phyloP scores from a whole-genome alignment of 2,797 vertebrate genomes.

The Poeciliopsis paucimaculata region DNA sequence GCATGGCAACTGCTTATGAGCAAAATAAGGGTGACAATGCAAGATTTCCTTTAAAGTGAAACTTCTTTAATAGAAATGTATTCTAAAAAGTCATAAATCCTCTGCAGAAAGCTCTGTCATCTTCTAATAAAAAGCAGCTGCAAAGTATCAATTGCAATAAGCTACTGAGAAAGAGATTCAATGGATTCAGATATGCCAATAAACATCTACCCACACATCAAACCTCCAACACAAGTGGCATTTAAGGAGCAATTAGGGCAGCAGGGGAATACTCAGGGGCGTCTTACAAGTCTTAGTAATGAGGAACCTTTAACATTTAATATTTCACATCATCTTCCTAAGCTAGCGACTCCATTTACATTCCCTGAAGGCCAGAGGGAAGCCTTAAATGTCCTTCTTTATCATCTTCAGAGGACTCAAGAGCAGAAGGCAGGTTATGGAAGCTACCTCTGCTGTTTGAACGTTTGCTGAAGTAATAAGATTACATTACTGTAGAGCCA shows the following conservation, averaged over 20 bases:
- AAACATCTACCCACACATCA: slow-evolving; percentile 41
- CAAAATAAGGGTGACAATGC: not conserved
- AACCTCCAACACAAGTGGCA: slow-evolving; percentile 26
- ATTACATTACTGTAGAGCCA: not conserved
- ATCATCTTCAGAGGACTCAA: slow-evolving; percentile 4
- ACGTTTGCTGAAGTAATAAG: not conserved
- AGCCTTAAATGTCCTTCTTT: slow-evolving; percentile 11
- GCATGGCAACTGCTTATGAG: slow-evolving; percentile 80
- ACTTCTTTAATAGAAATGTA: not conserved
- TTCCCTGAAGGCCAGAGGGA: slow-evolving; percentile 34
- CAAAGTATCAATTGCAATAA: slow-evolving; percentile 14
- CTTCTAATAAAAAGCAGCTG: not conserved
- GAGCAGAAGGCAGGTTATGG: not conserved
- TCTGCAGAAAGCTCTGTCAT: not conserved
- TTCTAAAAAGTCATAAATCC: not conserved
- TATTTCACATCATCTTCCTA: slow-evolving; percentile 49
- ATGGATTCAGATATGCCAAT: slow-evolving; percentile 44
- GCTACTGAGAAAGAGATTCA: slow-evolving; percentile 15
- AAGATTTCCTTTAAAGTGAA: slow-evolving; percentile 24
- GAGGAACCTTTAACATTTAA: slow-evolving; percentile 47
- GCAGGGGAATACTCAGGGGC: slow-evolving; percentile 24
- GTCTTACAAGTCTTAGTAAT: slow-evolving; percentile 53
- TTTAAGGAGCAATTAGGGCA: slow-evolving; percentile 67
- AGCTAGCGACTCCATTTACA: slow-evolving; percentile 36
- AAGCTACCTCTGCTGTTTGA: not conserved